Evolutionary conservation across 2,888 invertebrate species (phyloP).

Genomic region (Aphrophora alni): DNA sequence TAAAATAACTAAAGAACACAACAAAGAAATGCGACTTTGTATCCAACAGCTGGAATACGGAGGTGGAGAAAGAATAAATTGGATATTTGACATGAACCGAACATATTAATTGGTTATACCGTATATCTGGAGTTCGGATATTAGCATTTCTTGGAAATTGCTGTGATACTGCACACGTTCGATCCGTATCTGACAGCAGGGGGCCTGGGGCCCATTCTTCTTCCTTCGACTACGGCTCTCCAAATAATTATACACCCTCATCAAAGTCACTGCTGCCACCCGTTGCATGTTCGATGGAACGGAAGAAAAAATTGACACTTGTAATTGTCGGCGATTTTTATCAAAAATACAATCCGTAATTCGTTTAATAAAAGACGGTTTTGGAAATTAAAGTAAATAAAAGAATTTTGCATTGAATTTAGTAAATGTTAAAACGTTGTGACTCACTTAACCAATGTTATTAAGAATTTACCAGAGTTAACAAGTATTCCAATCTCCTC

Average conservation of each 20-base stretch:
- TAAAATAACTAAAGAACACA: too few species aligned
- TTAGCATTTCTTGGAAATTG: constrained; percentile 1
- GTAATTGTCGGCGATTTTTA: constrained; percentile 9
- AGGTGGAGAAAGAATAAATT: not conserved
- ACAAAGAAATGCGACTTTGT: too few species aligned
- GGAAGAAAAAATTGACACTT: not conserved
- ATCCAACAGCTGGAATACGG: not conserved
- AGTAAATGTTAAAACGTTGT: not conserved
- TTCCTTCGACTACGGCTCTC: not conserved
- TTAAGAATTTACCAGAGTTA: too few species aligned
- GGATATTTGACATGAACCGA: not conserved
- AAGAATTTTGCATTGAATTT: not conserved
- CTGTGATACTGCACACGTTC: constrained; percentile 2
- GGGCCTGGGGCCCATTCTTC: not conserved
- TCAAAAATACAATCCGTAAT: not conserved
- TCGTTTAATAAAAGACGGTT: not conserved
- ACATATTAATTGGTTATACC: constrained; percentile 2
- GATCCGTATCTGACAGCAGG: not conserved
- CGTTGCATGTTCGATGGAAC: not conserved
- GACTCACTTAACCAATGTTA: not conserved
- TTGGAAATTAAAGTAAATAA: too few species aligned
- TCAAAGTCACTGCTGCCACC: not conserved
- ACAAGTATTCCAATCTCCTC: too few species aligned
- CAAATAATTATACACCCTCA: constrained; percentile 1
- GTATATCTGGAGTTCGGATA: not conserved